Evolutionary conservation across 2,113 vertebrate species (phyloP).

Genomic region (Aepyceros melampus): DNA sequence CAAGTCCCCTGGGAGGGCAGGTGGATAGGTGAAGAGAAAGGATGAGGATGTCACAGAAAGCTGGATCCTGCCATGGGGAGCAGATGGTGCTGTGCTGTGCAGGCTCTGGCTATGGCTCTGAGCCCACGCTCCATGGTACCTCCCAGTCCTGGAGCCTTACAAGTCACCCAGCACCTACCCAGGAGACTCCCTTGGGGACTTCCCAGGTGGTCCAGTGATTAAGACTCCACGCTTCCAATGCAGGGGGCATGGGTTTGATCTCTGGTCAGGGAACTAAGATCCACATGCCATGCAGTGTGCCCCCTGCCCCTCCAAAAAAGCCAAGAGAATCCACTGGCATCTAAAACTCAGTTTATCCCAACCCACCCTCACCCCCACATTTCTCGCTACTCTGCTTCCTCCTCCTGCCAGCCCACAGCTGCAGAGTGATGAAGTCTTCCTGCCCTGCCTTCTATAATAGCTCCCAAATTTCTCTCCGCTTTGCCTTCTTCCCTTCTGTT

Average conservation of each 20-base stretch:
- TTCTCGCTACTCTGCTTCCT: neutral
- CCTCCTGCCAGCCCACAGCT: neutral
- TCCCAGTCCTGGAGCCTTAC: neutral
- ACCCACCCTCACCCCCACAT: neutral
- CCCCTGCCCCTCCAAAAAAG: fast-evolving
- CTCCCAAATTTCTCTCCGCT: neutral
- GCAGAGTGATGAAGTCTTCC: neutral
- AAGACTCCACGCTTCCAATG: neutral
- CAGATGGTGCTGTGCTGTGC: neutral
- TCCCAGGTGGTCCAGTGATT: neutral
- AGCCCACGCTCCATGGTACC: no score
- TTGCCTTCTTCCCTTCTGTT: neutral
- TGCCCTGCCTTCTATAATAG: neutral
- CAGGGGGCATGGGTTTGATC: neutral
- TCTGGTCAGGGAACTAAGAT: neutral
- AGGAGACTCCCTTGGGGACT: neutral
- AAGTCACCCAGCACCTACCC: neutral
- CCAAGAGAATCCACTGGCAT: neutral
- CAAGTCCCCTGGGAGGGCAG: neutral
- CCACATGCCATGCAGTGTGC: neutral
- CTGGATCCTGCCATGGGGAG: neutral
- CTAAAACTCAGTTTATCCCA: neutral
- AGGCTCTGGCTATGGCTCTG: neutral
- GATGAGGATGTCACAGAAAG: neutral
- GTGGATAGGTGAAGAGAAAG: neutral